Evolutionary conservation across 1,140 invertebrate species (phyloP), one percentile per base, ranked within the genome.

Genomic region (Lasioglossum baleicum): DNA sequence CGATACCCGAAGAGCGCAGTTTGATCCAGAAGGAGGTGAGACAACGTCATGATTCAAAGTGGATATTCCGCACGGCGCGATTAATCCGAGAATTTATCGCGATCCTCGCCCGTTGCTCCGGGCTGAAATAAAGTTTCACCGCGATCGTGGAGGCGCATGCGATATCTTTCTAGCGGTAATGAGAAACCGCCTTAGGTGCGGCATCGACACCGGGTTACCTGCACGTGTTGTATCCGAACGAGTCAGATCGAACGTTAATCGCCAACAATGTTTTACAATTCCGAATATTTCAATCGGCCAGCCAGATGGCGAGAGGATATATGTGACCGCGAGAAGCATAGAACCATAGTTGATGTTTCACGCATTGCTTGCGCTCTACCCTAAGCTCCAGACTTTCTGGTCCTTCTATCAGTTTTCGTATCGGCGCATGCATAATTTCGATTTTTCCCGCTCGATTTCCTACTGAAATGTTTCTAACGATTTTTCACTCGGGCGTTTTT

Each of bases 91-190:
- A 65, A 79, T 79, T 79, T 79, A 79, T 79, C 69, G 70, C 58
- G 70, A 58, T 73, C 22, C 61, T 35, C 10, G 10, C 35, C 20
- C 56, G 26, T 77, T 71, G 75, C 75, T 64, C 44, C 76, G 22
- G 70, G 76, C 48, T 73, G 70, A 79, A 79, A 73, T 72, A 79
- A 73, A 79, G 70, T 79, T 79, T 79, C 76, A 73, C 76, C 60
- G 69, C 70, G 44, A 78, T 78, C 58, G 58, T 72, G 67, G 67
- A 71, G 75, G 75, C 60, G 60, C 67, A 78, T 71, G 70, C 76
- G 70, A 72, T 72, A 79, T 74, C 70, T 73, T 73, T 73, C 63
- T 40, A 63, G 44, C 40, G 7, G 61, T 79, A 79, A 79, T 73
- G 76, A 79, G 76, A 73, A 73, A 72, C 44, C 60, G 76, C 76